Evolutionary conservation across 2,797 vertebrate genomes (phyloP).

Genomic region (Crenuchus spilurus): DNA sequence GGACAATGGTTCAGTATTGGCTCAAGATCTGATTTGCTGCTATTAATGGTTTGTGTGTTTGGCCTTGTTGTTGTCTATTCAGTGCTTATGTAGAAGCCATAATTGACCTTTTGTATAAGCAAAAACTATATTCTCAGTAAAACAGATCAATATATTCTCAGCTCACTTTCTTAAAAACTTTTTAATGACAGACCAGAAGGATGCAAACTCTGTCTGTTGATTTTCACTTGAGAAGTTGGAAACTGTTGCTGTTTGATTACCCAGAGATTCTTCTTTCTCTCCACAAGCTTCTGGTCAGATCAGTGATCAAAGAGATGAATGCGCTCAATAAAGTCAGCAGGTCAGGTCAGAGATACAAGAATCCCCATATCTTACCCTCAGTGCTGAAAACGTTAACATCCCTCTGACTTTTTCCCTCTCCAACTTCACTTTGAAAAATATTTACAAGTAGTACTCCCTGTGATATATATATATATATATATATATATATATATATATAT

Average conservation of each 20-base stretch:
- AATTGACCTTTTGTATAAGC: not conserved
- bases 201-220: not conserved
- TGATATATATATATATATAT: too few relatives aligned
- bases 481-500: too few relatives aligned
- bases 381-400: not conserved
- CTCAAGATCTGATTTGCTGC: too few relatives aligned
- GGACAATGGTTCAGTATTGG: too few relatives aligned
- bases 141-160: not conserved
- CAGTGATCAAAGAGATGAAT: conserved; percentile 48
- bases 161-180: not conserved
- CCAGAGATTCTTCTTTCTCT: conserved; percentile 5
- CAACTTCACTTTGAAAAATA: not conserved
- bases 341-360: conserved; percentile 23
- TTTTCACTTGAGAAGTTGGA: conserved; percentile 27
- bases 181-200: too few relatives aligned
- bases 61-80: not conserved
- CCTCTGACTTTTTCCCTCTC: not conserved
- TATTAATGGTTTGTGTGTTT: too few relatives aligned
- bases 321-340: conserved; percentile 31
- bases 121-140: not conserved
- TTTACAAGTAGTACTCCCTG: too few relatives aligned
- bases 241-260: conserved; percentile 39
- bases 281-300: conserved; percentile 44
- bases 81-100: too few relatives aligned
- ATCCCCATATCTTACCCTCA: conserved; percentile 1